Conservation (phyloP, 2,888 invertebrate genomes). For the Operophtera brumata region DNA sequence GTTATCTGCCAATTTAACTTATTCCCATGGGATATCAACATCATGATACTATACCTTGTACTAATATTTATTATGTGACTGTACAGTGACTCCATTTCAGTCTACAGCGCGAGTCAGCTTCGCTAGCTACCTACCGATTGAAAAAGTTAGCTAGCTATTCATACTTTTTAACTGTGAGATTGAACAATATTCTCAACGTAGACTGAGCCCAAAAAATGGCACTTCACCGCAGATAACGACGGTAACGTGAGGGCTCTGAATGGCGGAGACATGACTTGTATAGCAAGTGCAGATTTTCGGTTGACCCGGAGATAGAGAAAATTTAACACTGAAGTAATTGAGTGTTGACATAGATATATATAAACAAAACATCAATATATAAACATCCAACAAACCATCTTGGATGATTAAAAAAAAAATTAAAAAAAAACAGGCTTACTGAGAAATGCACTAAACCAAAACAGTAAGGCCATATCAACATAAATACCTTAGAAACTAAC, state of each 20-base stretch:
- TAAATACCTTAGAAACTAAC: too few species aligned
- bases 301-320: neutral
- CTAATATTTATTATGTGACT: too few species aligned
- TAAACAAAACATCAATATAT: neutral
- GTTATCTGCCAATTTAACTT: too few species aligned
- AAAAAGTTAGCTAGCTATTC: conserved; percentile 17
- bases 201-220: neutral
- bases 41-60: too few species aligned
- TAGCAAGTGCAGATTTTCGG: conserved; percentile 32
- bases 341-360: neutral
- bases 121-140: neutral
- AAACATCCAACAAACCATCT: neutral
- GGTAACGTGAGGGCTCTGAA: conserved; percentile 64
- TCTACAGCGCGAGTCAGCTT: neutral
- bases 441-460: too few species aligned
- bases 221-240: conserved; percentile 49
- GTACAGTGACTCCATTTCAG: too few species aligned
- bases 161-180: neutral
- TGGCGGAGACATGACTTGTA: conserved; percentile 65
- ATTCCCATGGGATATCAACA: too few species aligned
- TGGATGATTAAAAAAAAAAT: too few species aligned
- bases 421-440: too few species aligned
- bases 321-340: neutral
- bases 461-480: too few species aligned
- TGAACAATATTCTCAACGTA: neutral